Conservation (phyloP, 2,888 invertebrate genomes). For the Helicoverpa assulta region DNA sequence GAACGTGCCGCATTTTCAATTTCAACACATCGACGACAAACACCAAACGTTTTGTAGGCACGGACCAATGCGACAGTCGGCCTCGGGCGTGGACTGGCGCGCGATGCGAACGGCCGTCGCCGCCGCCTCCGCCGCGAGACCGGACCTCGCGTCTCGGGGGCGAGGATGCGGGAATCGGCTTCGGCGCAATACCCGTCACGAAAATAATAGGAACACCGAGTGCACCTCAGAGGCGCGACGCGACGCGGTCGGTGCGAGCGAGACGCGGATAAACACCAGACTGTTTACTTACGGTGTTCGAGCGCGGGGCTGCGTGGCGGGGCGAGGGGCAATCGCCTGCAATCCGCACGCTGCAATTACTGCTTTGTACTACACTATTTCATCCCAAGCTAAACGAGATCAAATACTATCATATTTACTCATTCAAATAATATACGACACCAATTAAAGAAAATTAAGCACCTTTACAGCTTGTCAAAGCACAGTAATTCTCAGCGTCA, state of each 20-base stretch:
- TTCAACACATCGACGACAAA: conserved; percentile 77
- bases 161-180: conserved; percentile 90
- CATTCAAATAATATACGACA: conserved; percentile 11
- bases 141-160: conserved; percentile 89
- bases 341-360: conserved; percentile 90
- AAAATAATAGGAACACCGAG: conserved; percentile 90
- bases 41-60: conserved; percentile 82
- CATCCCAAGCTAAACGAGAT: conserved; percentile 76
- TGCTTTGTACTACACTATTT: conserved; percentile 84
- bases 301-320: conserved; percentile 84
- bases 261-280: conserved; percentile 90
- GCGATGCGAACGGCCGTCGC: conserved; percentile 88
- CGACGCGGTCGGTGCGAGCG: conserved; percentile 90
- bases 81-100: conserved; percentile 88
- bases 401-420: conserved; percentile 49
- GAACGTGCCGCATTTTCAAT: conserved; percentile 85
- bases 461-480: conserved; percentile 2
- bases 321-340: conserved; percentile 86
- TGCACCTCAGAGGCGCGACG: conserved; percentile 90
- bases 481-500: background rate
- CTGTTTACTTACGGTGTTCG: conserved; percentile 90
- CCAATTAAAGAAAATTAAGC: conserved; percentile 12
- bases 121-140: conserved; percentile 88
- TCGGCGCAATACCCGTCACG: conserved; percentile 91
- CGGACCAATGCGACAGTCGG: conserved; percentile 87